phyloP scores from a whole-genome alignment of 2,113 vertebrate species.

The Lepus europaeus region DNA sequence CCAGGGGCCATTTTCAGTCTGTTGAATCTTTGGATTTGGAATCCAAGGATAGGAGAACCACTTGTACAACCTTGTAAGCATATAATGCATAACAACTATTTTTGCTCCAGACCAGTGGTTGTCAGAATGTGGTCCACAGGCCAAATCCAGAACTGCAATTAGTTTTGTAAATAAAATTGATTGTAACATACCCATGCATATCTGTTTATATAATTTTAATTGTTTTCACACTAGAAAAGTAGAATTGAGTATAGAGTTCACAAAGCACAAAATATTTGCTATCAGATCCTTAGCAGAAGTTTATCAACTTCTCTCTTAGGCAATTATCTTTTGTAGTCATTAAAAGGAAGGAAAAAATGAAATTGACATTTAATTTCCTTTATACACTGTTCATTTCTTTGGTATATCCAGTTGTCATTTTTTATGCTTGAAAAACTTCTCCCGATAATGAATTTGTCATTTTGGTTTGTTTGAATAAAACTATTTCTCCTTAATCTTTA shows the following conservation, averaged over 20 bases:
- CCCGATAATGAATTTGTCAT: slow-evolving; percentile 26
- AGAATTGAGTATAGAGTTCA: background rate
- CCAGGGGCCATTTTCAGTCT: no score
- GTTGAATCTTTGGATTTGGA: no score
- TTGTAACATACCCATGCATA: background rate
- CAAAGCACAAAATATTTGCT: background rate
- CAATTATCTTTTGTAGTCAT: background rate
- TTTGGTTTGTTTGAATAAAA: slow-evolving; percentile 39
- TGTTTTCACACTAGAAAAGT: background rate
- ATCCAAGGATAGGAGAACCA: no score
- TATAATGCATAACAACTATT: background rate
- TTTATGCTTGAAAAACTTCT: slow-evolving; percentile 5
- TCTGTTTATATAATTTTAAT: background rate
- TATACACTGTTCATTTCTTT: background rate
- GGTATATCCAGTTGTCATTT: background rate
- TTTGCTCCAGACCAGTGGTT: background rate
- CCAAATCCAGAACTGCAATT: background rate
- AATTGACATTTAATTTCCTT: slow-evolving; percentile 37
- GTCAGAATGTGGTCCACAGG: background rate
- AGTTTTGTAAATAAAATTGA: slow-evolving; percentile 3
- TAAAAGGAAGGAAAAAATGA: background rate
- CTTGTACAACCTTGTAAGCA: background rate
- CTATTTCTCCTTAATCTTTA: background rate
- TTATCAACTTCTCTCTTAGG: background rate
- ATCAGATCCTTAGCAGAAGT: background rate